Evolutionary conservation across 2,113 vertebrate genomes (phyloP).

Genomic region (Tychaedon coryphoeus): DNA sequence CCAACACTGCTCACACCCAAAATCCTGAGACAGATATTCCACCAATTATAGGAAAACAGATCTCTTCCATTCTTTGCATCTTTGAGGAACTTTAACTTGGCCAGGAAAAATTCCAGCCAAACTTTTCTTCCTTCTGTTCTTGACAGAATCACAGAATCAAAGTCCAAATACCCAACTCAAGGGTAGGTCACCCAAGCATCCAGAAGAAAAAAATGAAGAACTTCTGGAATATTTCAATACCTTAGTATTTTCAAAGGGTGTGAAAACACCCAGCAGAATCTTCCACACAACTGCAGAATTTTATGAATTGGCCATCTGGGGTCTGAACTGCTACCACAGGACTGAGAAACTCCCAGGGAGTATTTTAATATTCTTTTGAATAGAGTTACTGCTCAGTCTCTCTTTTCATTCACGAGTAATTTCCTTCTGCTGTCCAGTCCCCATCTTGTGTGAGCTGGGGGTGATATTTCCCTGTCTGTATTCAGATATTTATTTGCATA

Average conservation of each 20-base stretch:
- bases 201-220: neutral
- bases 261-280: neutral
- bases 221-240: neutral
- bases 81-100: neutral
- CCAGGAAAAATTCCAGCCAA: neutral
- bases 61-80: neutral
- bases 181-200: neutral
- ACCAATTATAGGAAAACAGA: neutral
- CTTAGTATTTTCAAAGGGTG: neutral
- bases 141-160: neutral
- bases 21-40: neutral
- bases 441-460: neutral
- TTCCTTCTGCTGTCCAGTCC: conserved; percentile 23
- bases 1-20: neutral
- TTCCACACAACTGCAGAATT: neutral
- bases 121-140: neutral
- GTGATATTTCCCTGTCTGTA: conserved; percentile 30
- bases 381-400: neutral
- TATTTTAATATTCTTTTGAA: conserved; percentile 30
- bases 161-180: neutral
- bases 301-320: neutral
- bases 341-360: neutral
- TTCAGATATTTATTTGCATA: conserved; percentile 36
- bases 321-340: neutral
- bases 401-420: conserved; percentile 46